phyloP scores from a whole-genome alignment of 2,888 invertebrate genomes.

The Andrena fulva region DNA sequence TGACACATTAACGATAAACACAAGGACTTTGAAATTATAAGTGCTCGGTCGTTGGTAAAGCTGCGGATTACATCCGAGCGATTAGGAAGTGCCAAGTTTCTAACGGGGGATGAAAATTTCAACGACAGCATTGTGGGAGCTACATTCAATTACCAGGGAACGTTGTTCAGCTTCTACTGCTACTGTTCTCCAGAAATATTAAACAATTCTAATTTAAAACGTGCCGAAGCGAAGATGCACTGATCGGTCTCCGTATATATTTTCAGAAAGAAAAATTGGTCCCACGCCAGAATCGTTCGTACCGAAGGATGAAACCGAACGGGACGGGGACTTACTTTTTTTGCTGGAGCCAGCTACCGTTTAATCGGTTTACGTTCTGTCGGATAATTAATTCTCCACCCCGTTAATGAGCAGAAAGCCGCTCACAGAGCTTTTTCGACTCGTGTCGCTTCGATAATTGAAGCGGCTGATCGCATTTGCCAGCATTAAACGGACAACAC shows the following conservation, averaged over 20 bases:
- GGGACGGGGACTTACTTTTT: background rate
- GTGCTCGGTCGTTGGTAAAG: background rate
- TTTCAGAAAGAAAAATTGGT: background rate
- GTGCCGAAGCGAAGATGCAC: too few species aligned
- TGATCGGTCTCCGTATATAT: background rate
- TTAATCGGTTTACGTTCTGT: slow-evolving; percentile 55
- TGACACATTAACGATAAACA: slow-evolving; percentile 3
- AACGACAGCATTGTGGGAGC: too few species aligned
- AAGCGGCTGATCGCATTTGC: slow-evolving; percentile 49
- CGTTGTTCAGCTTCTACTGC: too few species aligned
- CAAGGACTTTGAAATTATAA: slow-evolving; percentile 13
- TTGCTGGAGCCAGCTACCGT: background rate
- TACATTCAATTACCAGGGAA: too few species aligned
- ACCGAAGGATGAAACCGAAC: slow-evolving; percentile 1
- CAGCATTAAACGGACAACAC: slow-evolving; percentile 37
- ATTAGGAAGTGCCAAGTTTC: too few species aligned
- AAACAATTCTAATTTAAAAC: too few species aligned
- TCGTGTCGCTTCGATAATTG: slow-evolving; percentile 47
- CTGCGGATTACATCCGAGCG: too few species aligned
- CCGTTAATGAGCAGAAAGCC: slow-evolving; percentile 55
- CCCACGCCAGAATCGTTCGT: background rate
- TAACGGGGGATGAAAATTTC: too few species aligned
- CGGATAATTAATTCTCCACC: slow-evolving; percentile 54
- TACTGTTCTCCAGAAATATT: too few species aligned
- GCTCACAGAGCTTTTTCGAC: slow-evolving; percentile 49